Base-by-base conservation (phyloP, 1,140 invertebrate genomes). In the Magallana gigas region DNA sequence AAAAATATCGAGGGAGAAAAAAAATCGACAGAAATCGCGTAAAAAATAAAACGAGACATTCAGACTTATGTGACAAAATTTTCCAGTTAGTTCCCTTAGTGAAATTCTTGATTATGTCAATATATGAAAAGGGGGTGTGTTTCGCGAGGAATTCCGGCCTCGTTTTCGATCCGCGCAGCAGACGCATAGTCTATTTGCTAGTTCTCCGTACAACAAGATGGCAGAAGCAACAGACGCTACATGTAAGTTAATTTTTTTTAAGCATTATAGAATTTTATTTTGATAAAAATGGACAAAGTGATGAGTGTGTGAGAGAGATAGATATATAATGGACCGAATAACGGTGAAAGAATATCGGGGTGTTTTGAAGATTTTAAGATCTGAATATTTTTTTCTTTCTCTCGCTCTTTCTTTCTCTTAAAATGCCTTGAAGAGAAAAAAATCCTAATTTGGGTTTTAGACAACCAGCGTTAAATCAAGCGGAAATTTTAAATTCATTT, bases 141-240 rank as follows among this genome's bases (percentile, higher is more conserved):
- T 71, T 84, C 68, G 23, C 81, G 71, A 85, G 87, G 87, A 85
- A 85, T 85, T 88, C 84, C 87, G 84, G 87, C 71, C 87, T 88
- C 87, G 87, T 82, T 83, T 85, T 88, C 85, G 84, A 85, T 82
- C n/a, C 68, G 60, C 62, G 76, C 60, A 71, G 60, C 86, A 87
- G 80, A 85, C 84, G 84, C 84, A 80, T 80, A 48, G 62, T 56
- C 68, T 88, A 88, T 88, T 88, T 71, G 84, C 81, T 85, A 83
- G 59, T 68, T 82, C 85, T 64, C 83, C 58, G 29, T 80, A 85
- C 58, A 85, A 60, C 71, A 88, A 80, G 87, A 88, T 88, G 87
- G 87, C 87, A 85, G 87, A 83, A 60, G 87, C 87, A 71, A 88
- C 76, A 68, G 87, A 88, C 60, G 85, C 87, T 57, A 81, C 84